Base-by-base conservation (phyloP, 2,113 vertebrate species). In the Cyphomyrus discorhynchus region DNA sequence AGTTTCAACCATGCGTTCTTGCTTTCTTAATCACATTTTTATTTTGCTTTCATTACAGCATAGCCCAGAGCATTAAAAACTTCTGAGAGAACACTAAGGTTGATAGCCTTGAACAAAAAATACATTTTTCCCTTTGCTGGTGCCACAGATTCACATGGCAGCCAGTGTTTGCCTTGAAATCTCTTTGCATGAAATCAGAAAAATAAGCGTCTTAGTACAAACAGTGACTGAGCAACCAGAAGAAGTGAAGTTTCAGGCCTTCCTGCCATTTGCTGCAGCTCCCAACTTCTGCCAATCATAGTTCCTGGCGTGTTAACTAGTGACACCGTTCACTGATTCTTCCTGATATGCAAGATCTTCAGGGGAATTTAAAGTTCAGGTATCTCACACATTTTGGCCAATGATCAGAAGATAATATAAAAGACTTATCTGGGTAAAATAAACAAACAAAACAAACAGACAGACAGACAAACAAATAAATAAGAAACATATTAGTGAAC, bases 101-200 rank as follows among this genome's bases (percentile, higher is more conserved):
- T 21, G 70, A 77, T 39, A 86, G n/a, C 85, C 85, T 86, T 86
- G 83, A 27, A 86, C 46, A 86, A 46, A 83, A 82, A 86, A 52
- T 31, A 27, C 10, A 27, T 24, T 35, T 52, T 52, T 31, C 24
- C 49, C 15, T 13, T 53, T 6, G 13, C 84, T 50, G 47, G 49
- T 86, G 46, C 50, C 21, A 35, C 49, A 35, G 17, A 53, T 15
- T 86, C 49, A 86, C n/a, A 31, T 3, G 10, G 47, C 47, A 52
- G 85, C 85, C 85, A 52, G 85, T 52, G n/a, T 52, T 86, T 86
- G 84, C 47, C 13, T 52, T 86, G 27, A 49, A 86, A 52, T 31
- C 27, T 15, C 49, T 53, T 50, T 31, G 31, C 31, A 56, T 35
- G 31, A 87, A 10, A 53, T 11, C 15, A 35, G 31, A 53, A 35